Conservation (phyloP, 2,797 vertebrate species). For the Vireo griseus region DNA sequence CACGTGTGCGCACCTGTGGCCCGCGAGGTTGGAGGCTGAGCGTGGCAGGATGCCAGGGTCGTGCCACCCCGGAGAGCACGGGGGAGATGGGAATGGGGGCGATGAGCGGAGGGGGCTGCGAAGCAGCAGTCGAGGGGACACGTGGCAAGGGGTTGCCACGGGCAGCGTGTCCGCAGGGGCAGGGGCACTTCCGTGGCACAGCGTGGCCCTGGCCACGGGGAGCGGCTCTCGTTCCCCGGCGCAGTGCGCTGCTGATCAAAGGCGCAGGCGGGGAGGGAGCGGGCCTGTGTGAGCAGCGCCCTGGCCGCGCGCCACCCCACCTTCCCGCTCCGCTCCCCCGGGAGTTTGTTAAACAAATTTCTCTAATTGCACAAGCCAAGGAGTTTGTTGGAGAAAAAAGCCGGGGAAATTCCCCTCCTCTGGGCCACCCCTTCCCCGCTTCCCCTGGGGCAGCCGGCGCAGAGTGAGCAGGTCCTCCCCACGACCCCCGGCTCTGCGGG, state of each 20-base stretch:
- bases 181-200: not conserved
- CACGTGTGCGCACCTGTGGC: not conserved
- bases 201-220: not conserved
- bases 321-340: slow-evolving; percentile 39
- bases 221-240: not conserved
- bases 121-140: not conserved
- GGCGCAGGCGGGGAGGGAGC: not conserved
- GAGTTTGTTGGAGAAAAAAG: slow-evolving; percentile 26
- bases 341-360: slow-evolving; percentile 65
- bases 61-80: not conserved
- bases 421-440: slow-evolving; percentile 37
- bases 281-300: slow-evolving; percentile 45
- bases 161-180: not conserved
- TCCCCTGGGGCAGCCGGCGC: not conserved
- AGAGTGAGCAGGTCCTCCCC: not conserved
- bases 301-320: slow-evolving; percentile 29
- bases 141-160: not conserved
- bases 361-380: slow-evolving; percentile 51
- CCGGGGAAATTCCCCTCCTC: slow-evolving; percentile 48
- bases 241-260: not conserved
- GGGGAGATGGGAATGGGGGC: not conserved
- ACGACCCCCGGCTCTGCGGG: not conserved
- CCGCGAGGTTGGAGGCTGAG: not conserved
- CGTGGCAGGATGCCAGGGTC: not conserved
- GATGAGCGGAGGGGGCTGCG: not conserved